Conservation (phyloP, 2,797 vertebrate genomes). For the Garrulus glandarius region DNA sequence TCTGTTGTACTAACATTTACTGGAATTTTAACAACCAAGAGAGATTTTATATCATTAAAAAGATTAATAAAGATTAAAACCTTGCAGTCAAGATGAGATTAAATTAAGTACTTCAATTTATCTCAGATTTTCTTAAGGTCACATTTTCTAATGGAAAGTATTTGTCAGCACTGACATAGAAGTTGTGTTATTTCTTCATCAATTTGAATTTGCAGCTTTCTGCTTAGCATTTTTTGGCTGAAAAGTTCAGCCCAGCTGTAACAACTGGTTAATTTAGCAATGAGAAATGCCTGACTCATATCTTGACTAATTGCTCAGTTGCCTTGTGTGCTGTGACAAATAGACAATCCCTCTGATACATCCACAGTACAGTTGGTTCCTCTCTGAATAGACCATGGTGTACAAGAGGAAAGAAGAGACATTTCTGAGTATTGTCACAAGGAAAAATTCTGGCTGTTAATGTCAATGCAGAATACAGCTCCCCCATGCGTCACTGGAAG, state of each 20-base stretch:
- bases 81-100: neutral
- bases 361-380: neutral
- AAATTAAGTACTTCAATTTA: neutral
- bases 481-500: neutral
- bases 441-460: neutral
- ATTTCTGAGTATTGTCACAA: neutral
- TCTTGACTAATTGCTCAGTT: neutral
- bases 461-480: neutral
- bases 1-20: neutral
- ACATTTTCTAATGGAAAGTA: neutral
- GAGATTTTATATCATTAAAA: neutral
- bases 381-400: neutral
- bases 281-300: neutral
- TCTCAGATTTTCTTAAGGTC: constrained; percentile 18
- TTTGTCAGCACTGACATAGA: neutral
- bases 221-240: neutral
- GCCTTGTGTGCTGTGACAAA: neutral
- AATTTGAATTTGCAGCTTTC: neutral
- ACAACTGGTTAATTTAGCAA: neutral
- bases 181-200: neutral
- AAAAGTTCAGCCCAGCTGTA: neutral
- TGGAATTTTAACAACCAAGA: neutral
- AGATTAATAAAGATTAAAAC: neutral
- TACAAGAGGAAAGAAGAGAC: neutral
- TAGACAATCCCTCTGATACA: neutral